A percentile compares a stretch with the other conserved stretches of the same genome.
Conservation (phyloP, 1,140 invertebrate genomes). For the Acromyrmex heyeri region DNA sequence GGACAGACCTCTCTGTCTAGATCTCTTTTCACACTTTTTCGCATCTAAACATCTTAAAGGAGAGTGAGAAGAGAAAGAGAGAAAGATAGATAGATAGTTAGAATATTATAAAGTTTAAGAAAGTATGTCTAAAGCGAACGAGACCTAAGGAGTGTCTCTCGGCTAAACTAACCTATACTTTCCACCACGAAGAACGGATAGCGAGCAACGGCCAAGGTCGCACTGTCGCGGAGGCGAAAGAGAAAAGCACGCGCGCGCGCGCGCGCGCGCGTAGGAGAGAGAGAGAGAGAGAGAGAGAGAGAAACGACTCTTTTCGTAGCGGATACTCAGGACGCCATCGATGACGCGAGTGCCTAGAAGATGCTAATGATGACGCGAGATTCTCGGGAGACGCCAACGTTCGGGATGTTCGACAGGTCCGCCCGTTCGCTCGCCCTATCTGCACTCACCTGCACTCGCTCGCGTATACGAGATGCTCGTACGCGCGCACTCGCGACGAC, state of each 20-base stretch:
- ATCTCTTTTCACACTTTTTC: not conserved
- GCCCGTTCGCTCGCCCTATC: not conserved
- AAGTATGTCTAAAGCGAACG: slow-evolving; percentile 1
- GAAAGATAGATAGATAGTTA: not conserved
- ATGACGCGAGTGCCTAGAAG: slow-evolving; percentile 47
- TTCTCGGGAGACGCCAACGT: slow-evolving; percentile 43
- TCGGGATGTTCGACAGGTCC: not conserved
- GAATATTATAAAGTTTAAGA: not conserved
- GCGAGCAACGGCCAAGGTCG: slow-evolving; percentile 48
- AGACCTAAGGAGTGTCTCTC: not conserved
- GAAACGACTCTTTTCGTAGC: slow-evolving; percentile 42
- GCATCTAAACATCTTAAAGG: not conserved
- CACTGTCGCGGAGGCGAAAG: not conserved
- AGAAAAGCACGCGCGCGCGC: not conserved
- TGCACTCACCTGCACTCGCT: slow-evolving; percentile 5
- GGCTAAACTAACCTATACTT: slow-evolving; percentile 49
- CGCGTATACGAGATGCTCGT: not conserved
- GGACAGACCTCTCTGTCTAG: not conserved
- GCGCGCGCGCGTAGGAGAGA: not conserved
- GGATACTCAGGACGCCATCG: slow-evolving; percentile 47
- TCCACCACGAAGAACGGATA: slow-evolving; percentile 21
- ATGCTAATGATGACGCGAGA: slow-evolving; percentile 45
- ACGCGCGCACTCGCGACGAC: not conserved
- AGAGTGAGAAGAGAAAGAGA: not conserved
- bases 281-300: not conserved